A percentile compares a stretch with the other conserved stretches of the same genome.
Evolutionary conservation across 1,140 invertebrate genomes (phyloP).

Genomic region (Ylistrum balloti): DNA sequence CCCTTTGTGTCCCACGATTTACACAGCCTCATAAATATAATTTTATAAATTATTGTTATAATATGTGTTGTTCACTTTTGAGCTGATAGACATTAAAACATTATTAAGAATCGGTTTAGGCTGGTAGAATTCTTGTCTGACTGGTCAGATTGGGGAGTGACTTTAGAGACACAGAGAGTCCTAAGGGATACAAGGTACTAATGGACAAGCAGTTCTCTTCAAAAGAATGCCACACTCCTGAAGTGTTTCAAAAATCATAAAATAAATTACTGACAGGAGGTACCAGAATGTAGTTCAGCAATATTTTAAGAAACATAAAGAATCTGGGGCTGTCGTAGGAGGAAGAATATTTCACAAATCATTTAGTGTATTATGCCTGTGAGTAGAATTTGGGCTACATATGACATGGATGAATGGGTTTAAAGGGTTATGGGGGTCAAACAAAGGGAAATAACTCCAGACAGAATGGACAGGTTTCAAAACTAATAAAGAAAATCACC

Average conservation of each 20-base stretch:
- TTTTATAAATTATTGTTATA: slow-evolving; percentile 6
- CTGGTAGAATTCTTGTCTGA: background rate
- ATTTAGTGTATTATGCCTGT: background rate
- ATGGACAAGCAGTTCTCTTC: background rate
- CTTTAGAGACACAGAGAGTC: background rate
- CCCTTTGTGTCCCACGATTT: background rate
- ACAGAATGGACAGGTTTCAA: slow-evolving; percentile 22
- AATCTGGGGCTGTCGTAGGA: background rate
- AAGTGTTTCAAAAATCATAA: slow-evolving; percentile 8
- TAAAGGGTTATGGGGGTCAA: slow-evolving; percentile 37
- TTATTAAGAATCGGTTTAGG: background rate
- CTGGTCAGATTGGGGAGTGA: background rate
- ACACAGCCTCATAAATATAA: background rate
- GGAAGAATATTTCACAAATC: background rate
- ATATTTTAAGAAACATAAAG: background rate
- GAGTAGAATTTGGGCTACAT: background rate
- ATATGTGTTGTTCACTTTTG: background rate
- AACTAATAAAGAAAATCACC: background rate
- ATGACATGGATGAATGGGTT: slow-evolving; percentile 33
- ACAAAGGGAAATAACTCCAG: slow-evolving; percentile 12
- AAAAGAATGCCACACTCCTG: background rate
- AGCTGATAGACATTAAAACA: background rate
- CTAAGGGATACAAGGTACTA: background rate
- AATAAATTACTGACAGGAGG: slow-evolving; percentile 19
- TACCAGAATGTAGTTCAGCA: background rate